Evolutionary conservation across 2,113 vertebrate genomes (phyloP).

Genomic region (Microcebus murinus): DNA sequence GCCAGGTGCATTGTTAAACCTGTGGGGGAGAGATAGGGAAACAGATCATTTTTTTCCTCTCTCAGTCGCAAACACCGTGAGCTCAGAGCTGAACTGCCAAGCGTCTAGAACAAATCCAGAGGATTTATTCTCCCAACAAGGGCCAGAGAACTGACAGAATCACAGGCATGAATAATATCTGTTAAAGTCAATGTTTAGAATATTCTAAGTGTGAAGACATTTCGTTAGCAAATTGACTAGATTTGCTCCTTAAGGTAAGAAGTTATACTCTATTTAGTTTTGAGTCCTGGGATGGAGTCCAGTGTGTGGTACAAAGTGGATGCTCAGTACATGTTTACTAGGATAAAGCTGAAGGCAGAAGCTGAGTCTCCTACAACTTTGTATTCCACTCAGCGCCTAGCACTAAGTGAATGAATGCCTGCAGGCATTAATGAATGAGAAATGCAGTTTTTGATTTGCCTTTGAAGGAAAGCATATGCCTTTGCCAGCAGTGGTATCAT

Average conservation of each 20-base stretch:
- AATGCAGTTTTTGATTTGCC: background rate
- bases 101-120: slow-evolving; percentile 58
- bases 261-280: background rate
- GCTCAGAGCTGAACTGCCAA: slow-evolving; percentile 60
- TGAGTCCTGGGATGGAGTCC: background rate
- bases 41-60: slow-evolving; percentile 46
- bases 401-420: background rate
- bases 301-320: background rate
- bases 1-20: slow-evolving; percentile 56
- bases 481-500: background rate
- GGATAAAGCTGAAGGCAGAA: background rate
- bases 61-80: slow-evolving; percentile 55
- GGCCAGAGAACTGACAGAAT: slow-evolving; percentile 55
- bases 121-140: slow-evolving; percentile 67
- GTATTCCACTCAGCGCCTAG: background rate
- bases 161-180: slow-evolving; percentile 32
- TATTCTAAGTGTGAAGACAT: slow-evolving; percentile 38
- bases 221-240: slow-evolving; percentile 36
- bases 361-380: background rate
- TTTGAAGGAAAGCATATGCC: background rate
- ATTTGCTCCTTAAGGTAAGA: slow-evolving; percentile 13
- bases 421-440: background rate
- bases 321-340: background rate
- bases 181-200: slow-evolving; percentile 35
- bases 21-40: slow-evolving; percentile 66